phyloP scores from a whole-genome alignment of 2,888 invertebrate genomes.

The Cataglyphis albicans region DNA sequence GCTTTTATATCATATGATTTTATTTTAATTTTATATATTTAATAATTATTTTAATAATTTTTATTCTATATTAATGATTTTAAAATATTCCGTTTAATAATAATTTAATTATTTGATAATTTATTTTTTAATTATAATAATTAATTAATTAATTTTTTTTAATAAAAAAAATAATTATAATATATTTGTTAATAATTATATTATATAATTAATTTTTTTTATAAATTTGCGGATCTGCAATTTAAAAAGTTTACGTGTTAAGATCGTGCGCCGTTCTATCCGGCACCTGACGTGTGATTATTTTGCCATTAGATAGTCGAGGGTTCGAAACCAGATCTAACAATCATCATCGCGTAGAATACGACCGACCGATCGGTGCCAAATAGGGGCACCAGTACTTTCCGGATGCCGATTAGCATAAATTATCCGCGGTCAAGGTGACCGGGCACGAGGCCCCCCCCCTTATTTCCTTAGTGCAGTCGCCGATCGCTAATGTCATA shows the following conservation, averaged over 20 bases:
- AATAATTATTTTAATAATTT: background rate
- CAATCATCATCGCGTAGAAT: constrained; percentile 72
- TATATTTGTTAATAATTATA: too few species aligned
- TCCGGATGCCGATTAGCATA: constrained; percentile 80
- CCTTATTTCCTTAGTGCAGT: constrained; percentile 74
- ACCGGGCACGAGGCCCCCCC: constrained; percentile 64
- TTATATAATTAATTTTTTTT: constrained; percentile 6
- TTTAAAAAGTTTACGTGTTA: constrained; percentile 25
- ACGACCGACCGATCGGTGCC: constrained; percentile 62
- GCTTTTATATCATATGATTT: background rate
- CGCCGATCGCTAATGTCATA: constrained; percentile 79
- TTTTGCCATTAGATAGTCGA: constrained; percentile 70
- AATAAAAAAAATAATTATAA: too few species aligned
- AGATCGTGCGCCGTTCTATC: constrained; percentile 14
- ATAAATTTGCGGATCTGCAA: background rate
- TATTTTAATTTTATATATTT: background rate
- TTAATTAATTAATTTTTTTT: too few species aligned
- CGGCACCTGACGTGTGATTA: constrained; percentile 54
- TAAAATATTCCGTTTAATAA: background rate
- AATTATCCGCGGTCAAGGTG: constrained; percentile 78
- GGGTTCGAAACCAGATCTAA: constrained; percentile 74
- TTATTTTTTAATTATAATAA: background rate
- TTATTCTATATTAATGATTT: background rate
- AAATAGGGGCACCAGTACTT: constrained; percentile 71
- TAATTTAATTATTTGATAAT: constrained; percentile 6